Base-by-base conservation (phyloP, 2,797 vertebrate species). In the Enoplosus armatus region DNA sequence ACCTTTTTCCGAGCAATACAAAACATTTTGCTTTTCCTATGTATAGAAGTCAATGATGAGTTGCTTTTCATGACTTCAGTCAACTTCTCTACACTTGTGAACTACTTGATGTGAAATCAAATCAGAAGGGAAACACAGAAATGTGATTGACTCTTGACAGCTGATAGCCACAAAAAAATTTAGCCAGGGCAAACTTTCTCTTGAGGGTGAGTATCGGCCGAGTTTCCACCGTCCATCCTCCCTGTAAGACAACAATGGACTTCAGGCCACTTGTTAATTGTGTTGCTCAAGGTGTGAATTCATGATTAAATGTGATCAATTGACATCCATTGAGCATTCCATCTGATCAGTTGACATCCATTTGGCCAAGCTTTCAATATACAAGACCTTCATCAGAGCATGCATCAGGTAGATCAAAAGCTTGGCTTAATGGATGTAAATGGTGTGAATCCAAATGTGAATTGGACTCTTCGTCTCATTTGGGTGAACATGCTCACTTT, bases 311-410 rank as follows among this genome's bases (percentile, higher is more conserved):
- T 54, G 27, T 24, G 39, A 80, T 77, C 7, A 60, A 12, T 18
- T 62, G 56, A 18, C 70, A 62, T 48, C 45, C 11, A 54, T 37
- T 72, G 31, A 62, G 2, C 35, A 48, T 48, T 79, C 6, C 18
- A 9, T 43, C 20, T 78, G 62, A 72, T 72, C 47, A 69, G 27
- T 59, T 67, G 70, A 53, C 59, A 6, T 73, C 66, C 53, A 63
- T 26, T 76, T 51, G 73, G 50, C 6, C 53, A 56, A 29, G 59
- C 66, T 65, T 61, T 71, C 47, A 61, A 31, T 39, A 74, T 9
- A 20, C 18, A 71, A 70, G 8, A 1, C 43, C 45, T 61, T 61
- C 11, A 43, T 75, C 50, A 72, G n/a, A 47, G 6, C 35, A 41
- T 1, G 39, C 20, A 11, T 65, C 24, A 35, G 2, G 4, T 11